Evolutionary conservation across 2,113 vertebrate genomes (phyloP).

Genomic region (Sylvietta virens): DNA sequence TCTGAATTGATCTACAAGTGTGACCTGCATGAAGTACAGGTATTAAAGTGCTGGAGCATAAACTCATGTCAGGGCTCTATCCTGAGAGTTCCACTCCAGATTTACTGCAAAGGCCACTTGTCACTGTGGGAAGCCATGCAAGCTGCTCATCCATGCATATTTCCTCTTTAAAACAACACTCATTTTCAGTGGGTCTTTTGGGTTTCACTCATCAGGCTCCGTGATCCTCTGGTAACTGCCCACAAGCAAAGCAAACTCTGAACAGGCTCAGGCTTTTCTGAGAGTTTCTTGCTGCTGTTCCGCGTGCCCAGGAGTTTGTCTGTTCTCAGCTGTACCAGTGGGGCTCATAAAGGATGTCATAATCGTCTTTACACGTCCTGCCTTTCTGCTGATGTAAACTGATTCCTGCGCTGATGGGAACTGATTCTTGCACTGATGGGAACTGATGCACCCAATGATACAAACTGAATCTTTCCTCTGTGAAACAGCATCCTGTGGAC

Average conservation of each 20-base stretch:
- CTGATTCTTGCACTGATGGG: background rate
- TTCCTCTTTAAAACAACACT: background rate
- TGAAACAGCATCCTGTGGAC: background rate
- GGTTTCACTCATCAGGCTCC: background rate
- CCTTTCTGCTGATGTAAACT: background rate
- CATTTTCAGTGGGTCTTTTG: background rate
- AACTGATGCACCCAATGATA: background rate
- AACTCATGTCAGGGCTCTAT: background rate
- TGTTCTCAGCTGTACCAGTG: background rate
- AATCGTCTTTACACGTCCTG: background rate
- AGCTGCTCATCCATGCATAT: background rate
- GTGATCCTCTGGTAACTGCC: background rate
- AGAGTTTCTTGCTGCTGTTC: background rate
- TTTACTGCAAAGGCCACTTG: background rate
- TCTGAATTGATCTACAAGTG: background rate
- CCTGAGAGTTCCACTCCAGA: background rate
- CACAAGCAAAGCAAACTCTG: background rate
- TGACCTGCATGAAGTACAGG: background rate
- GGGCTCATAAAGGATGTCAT: background rate
- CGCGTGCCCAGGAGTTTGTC: background rate
- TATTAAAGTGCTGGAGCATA: background rate
- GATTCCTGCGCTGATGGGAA: background rate
- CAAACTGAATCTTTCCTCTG: background rate
- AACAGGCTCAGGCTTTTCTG: background rate
- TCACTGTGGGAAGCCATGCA: background rate